phyloP scores from a whole-genome alignment of 2,888 invertebrate species.

The Agrotis clavis region DNA sequence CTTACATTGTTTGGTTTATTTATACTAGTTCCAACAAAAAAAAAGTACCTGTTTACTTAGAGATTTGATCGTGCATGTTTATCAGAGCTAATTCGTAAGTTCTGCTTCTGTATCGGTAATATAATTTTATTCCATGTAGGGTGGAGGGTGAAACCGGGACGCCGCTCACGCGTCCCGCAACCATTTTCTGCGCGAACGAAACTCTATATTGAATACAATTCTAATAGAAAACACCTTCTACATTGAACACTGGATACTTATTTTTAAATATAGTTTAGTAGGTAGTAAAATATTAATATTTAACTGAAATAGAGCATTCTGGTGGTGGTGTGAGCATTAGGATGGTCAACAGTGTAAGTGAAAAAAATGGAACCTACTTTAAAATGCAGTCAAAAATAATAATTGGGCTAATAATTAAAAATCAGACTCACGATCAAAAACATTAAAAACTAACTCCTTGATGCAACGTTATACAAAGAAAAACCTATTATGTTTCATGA shows the following conservation, averaged over 20 bases:
- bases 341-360: neutral
- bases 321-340: neutral
- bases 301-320: neutral
- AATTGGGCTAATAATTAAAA: neutral
- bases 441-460: neutral
- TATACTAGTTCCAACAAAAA: too few relatives aligned
- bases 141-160: constrained; percentile 52
- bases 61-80: constrained; percentile 48
- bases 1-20: too few relatives aligned
- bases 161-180: constrained; percentile 79
- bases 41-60: constrained; percentile 11
- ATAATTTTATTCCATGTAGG: constrained; percentile 61
- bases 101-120: constrained; percentile 56
- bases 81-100: constrained; percentile 58
- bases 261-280: constrained; percentile 24
- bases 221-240: constrained; percentile 77
- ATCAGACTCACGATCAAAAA: neutral
- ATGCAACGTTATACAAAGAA: neutral
- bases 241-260: constrained; percentile 52
- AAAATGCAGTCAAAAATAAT: neutral
- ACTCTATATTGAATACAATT: constrained; percentile 85
- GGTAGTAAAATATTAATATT: neutral
- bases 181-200: constrained; percentile 87
- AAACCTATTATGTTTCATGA: neutral
- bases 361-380: neutral